These are phyloP conservation scores for Sebastolobus alascanus DNA, from an alignment of 2,797 vertebrate genomes.

Conservation along the genomic window DNA sequence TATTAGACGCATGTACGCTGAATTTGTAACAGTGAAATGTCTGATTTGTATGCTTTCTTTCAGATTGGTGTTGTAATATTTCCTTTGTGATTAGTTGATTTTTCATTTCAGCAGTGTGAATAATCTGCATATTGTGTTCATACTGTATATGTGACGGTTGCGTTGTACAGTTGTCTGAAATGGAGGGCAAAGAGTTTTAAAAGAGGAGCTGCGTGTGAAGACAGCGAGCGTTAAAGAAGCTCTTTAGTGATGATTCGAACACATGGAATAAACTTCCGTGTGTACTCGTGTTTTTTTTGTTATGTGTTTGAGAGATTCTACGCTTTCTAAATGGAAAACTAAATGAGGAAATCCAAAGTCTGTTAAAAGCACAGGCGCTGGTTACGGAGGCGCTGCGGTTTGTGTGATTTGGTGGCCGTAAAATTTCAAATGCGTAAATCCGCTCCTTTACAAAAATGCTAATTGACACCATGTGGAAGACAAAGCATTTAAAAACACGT, in stretches of 20 bases:
- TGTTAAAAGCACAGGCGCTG: conserved; percentile 64
- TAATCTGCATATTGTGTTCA: too few relatives aligned
- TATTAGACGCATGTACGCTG: background rate
- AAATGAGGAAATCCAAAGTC: conserved; percentile 63
- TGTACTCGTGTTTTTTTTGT: conserved; percentile 33
- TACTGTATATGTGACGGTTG: background rate
- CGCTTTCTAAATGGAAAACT: conserved; percentile 62
- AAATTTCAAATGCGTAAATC: conserved; percentile 84
- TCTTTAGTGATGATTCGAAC: background rate
- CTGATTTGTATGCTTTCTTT: background rate
- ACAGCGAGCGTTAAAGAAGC: background rate
- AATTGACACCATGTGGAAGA: conserved; percentile 87
- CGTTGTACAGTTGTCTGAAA: background rate
- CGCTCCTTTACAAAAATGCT: conserved; percentile 83
- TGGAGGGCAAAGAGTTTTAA: too few relatives aligned
- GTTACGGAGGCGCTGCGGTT: conserved; percentile 74
- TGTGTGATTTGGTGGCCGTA: conserved; percentile 78
- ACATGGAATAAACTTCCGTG: background rate
- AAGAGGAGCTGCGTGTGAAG: background rate
- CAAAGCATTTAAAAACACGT: conserved; percentile 82
- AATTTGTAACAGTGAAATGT: conserved; percentile 1
- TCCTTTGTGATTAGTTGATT: background rate
- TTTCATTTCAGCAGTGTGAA: background rate
- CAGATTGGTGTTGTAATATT: background rate
- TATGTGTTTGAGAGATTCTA: conserved; percentile 37